Base-by-base conservation (phyloP, 2,113 vertebrate species). In the Cochlearius cochlearius region DNA sequence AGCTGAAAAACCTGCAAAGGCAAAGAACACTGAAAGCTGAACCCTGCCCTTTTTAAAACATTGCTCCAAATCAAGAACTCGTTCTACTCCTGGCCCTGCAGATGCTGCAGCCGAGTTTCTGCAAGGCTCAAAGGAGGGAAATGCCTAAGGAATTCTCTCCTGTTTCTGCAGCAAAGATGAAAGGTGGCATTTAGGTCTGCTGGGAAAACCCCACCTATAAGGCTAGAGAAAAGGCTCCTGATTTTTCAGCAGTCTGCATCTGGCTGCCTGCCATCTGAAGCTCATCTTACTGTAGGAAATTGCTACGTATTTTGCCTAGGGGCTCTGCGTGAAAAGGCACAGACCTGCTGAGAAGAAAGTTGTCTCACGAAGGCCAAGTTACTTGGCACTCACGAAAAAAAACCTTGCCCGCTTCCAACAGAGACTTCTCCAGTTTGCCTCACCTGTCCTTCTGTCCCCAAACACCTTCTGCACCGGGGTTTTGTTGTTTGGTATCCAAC, bases 131-230 rank as follows among this genome's bases (percentile, higher is more conserved):
- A 39, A 38, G 78, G 43, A 92, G 91, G 78, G 86, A 92, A 92
- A 92, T 25, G 91, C 92, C 75, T 14, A 3, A 84, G 88, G 94
- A 90, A 69, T 53, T 83, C 69, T 94, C 78, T 94, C 43, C 90
- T 22, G 38, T 45, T 81, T 20, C 69, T 69, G 63, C 91, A 76
- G 92, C 78, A 49, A 14, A 90, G 71, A 96, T 90, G 78, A 96
- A 96, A 96, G 91, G 78, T 71, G 34, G 78, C 64, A 34, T 56
- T 55, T 9, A 21, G 34, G 36, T 80, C 39, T 0, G 5, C 91
- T 83, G 96, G 93, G 86, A 83, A 94, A 96, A 81, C 67, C 93
- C 83, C 83, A 86, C 56, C 74, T 91, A 38, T 29, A 9, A 68
- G 34, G 87, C 80, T 81, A 60, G 25, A 71, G 81, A 56, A 77